Conservation (phyloP, 37 sponge, comb jelly and placozoan genomes). For the Mnemiopsis leidyi region DNA sequence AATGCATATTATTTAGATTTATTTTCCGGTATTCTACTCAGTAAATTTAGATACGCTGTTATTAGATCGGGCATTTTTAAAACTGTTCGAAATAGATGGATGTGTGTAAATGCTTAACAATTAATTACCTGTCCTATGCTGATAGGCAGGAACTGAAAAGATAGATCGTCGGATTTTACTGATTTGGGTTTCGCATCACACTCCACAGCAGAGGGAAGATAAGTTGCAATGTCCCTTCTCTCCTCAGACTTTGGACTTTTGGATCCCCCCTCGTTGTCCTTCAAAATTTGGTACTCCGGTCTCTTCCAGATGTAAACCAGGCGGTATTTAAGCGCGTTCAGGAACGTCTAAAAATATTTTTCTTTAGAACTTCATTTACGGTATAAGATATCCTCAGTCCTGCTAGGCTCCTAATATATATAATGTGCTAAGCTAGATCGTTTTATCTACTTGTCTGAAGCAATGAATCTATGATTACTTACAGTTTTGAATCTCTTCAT, state of each 20-base stretch:
- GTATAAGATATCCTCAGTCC: no score
- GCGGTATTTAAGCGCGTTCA: constrained; percentile 50
- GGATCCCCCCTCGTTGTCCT: background rate
- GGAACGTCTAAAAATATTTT: constrained; percentile 14
- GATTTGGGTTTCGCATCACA: background rate
- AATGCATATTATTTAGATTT: background rate
- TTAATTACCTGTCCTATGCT: background rate
- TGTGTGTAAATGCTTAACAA: no score
- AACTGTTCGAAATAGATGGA: no score
- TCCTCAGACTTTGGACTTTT: background rate
- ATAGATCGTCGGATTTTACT: constrained; percentile 19
- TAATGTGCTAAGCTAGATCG: background rate
- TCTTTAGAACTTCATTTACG: no score
- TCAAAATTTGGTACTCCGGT: constrained; percentile 26
- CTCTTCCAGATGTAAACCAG: constrained; percentile 64
- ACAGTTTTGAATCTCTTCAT: constrained; percentile 60
- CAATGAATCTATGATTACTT: no score
- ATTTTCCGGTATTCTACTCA: no score
- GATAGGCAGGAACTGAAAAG: constrained; percentile 51
- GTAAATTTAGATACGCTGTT: no score
- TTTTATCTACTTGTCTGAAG: background rate
- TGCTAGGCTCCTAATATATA: background rate
- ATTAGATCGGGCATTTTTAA: background rate
- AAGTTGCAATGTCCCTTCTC: background rate
- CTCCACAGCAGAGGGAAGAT: background rate